Evolutionary conservation across 64 coral and sea anemone species (phyloP), one percentile per base, ranked within the genome.

Genomic region (Porites australiensis): DNA sequence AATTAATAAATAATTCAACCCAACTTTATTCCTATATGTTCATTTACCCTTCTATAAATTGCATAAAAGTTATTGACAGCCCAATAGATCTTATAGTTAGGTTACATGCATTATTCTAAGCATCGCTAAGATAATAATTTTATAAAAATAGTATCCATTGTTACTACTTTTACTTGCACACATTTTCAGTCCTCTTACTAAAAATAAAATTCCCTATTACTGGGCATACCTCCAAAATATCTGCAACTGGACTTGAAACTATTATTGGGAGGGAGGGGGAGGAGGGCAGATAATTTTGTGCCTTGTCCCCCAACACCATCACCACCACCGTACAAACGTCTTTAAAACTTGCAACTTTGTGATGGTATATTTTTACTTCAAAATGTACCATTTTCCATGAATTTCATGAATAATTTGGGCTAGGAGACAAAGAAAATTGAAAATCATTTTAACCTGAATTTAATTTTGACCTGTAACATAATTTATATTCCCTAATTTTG

Each of bases 171-270:
- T 67, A 67, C 64, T 13, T 37, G 27, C 64, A 67, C 64, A 67
- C 64, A 13, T 67, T 67, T 67, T 2, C 16, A 67, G 64, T 67
- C 64, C 64, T 67, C 64, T 67, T 67, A 67, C 5, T 15, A 52
- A 50, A 47, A 79, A n/a, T 50, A 79, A 79, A 20, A 54, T 79
- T 58, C 20, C 49, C 49, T 19, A 79, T 54, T 54, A 16, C 57
- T 21, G 51, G 57, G 50, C 58, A 80, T 51, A 80, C 15, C 51
- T 80, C 50, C 15, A 80, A 80, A 80, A 53, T 80, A 80, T 59
- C 50, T 57, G 0, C 58, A 12, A 20, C 77, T 23, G 8, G 18
- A 57, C 18, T 58, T 15, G 15, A 19, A 51, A 51, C 50, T 58
- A 2, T 59, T 58, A 37, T 37, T 37, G 11, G 11, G 64, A 13